Evolutionary conservation across 2,797 vertebrate genomes (phyloP).

Genomic region (Capromys pilorides): DNA sequence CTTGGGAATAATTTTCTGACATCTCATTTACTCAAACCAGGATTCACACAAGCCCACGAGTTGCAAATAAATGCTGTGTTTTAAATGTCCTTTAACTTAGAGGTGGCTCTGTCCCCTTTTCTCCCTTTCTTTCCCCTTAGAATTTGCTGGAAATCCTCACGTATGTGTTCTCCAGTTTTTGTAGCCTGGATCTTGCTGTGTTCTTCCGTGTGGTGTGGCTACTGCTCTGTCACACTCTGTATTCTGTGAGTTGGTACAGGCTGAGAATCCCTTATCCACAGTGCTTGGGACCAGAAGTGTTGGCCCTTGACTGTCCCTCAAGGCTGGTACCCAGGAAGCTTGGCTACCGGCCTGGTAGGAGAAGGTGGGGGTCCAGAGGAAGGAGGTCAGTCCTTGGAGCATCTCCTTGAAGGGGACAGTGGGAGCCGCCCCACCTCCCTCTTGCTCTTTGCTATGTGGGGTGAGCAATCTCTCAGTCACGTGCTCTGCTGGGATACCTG

Average conservation of each 20-base stretch:
- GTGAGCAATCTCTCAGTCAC: background rate
- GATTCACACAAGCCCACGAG: background rate
- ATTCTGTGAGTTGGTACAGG: background rate
- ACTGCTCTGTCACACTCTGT: background rate
- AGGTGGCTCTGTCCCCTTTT: background rate
- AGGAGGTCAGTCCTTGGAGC: no score
- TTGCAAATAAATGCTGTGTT: background rate
- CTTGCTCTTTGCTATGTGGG: no score
- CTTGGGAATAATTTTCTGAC: background rate
- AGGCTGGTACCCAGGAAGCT: background rate
- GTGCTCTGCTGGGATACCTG: no score
- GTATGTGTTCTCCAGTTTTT: background rate
- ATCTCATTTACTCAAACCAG: background rate
- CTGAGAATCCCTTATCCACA: background rate
- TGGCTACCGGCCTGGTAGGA: background rate
- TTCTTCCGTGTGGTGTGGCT: background rate
- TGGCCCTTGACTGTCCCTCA: background rate
- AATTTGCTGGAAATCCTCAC: background rate
- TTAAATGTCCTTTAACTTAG: background rate
- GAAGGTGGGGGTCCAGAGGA: background rate
- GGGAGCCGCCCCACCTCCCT: no score
- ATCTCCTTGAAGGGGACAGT: background rate
- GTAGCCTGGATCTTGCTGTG: background rate
- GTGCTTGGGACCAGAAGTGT: background rate
- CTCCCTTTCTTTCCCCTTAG: fast-evolving